Conservation (phyloP, 2,888 invertebrate genomes). For the Eremobia ochroleuca region DNA sequence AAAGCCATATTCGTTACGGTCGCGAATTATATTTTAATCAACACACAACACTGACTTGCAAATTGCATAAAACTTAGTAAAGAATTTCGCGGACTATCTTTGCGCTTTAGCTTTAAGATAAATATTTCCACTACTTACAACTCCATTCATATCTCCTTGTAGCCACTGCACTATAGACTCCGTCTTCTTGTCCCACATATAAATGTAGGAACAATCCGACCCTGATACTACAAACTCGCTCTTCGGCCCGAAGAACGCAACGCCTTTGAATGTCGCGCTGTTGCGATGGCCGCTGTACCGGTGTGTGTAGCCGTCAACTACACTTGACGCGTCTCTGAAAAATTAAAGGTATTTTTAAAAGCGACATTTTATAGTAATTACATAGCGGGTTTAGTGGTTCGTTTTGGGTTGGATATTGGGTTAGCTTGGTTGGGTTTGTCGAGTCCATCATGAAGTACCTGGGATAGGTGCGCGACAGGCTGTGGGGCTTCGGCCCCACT, state of each 20-base stretch:
- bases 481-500: too few species aligned
- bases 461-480: too few species aligned
- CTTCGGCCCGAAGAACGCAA: slow-evolving; percentile 97
- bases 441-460: not conserved
- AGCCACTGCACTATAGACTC: slow-evolving; percentile 97
- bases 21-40: too few species aligned
- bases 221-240: slow-evolving; percentile 98
- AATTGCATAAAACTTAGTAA: not conserved
- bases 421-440: too few species aligned
- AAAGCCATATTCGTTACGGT: too few species aligned
- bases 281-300: slow-evolving; percentile 92
- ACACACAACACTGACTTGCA: too few species aligned
- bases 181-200: slow-evolving; percentile 97
- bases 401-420: not conserved
- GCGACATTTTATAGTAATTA: not conserved
- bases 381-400: too few species aligned
- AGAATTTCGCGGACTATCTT: not conserved
- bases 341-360: not conserved
- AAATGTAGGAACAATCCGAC: slow-evolving; percentile 97
- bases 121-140: slow-evolving; percentile 91
- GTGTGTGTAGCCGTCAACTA: slow-evolving; percentile 88
- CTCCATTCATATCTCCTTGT: slow-evolving; percentile 95
- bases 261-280: slow-evolving; percentile 96
- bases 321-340: slow-evolving; percentile 72
- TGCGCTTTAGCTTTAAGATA: not conserved